A percentile compares a stretch with the other conserved stretches of the same genome.
Evolutionary conservation across 2,888 invertebrate genomes (phyloP).

Genomic region (Calameuta filiformis): DNA sequence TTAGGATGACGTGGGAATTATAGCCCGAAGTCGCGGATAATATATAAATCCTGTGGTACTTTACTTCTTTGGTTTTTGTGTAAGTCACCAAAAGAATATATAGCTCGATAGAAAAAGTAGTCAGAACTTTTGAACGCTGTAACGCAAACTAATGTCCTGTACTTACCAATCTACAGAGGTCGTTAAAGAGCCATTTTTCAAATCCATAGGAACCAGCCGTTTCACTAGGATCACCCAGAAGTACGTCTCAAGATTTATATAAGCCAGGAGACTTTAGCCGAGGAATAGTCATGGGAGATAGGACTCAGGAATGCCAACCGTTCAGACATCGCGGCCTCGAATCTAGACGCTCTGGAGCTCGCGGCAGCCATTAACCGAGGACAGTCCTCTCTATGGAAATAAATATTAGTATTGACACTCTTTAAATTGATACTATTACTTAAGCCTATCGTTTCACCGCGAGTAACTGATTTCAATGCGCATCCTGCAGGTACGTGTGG

Average conservation of each 20-base stretch:
- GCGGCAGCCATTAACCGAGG: constrained; percentile 34
- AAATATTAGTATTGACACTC: constrained; percentile 34
- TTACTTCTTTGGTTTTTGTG: not conserved
- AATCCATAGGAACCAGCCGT: not conserved
- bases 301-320: constrained; percentile 30
- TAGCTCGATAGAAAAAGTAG: not conserved
- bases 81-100: not conserved
- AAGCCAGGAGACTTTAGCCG: constrained; percentile 17
- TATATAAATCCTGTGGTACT: not conserved
- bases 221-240: constrained; percentile 17
- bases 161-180: not conserved
- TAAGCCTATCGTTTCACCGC: not conserved
- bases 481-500: not conserved
- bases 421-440: not conserved
- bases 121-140: not conserved
- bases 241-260: constrained; percentile 35
- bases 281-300: constrained; percentile 24
- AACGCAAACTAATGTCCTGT: not conserved
- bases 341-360: constrained; percentile 33
- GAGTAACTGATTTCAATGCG: not conserved
- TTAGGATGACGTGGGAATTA: not conserved
- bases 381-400: constrained; percentile 28
- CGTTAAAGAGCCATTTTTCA: constrained; percentile 10
- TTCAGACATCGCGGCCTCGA: constrained; percentile 34
- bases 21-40: not conserved